Base-by-base conservation (phyloP, 2,797 vertebrate genomes). In the Borostomias antarcticus region DNA sequence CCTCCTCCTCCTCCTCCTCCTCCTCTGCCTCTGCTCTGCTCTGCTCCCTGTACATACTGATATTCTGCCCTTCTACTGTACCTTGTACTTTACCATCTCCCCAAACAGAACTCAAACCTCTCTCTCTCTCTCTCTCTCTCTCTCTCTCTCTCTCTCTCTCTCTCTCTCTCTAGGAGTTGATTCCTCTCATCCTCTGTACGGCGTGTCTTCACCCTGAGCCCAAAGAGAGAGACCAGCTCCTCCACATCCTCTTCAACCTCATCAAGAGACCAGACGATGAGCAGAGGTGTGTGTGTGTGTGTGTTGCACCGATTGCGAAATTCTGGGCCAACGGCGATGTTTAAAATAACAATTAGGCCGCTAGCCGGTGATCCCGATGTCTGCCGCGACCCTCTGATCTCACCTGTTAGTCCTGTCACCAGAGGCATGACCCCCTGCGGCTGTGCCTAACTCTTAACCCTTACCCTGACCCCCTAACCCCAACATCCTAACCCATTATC, bases 211-310 rank as follows among this genome's bases (percentile, higher is more conserved):
- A 99, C 88, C 98, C 98, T 60, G 96, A 99, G 80, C 92, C 96
- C 81, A 98, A 96, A 89, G 98, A 99, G 75, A 92, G 98, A 91
- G 98, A 99, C 85, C 97, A 99, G 85, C 96, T 99, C 60, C 93
- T 99, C 5, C 98, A 99, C 84, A 99, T 99, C 84, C 94, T 99
- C 73, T 99, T 99, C 87, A 99, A 99, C 86, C 90, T 98, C 80
- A 98, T 98, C 85, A 98, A 99, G 88, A 94, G 97, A 77, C 97
- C 97, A 11, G 97, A 99, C 65, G 96, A 98, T 74, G 96, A 98
- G 76, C 98, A 99, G 88, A 98, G 97, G 97, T 98, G 73, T 48
- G 84, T 62, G 11, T 21, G 33, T 54, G 51, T 21, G 33, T 29
- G 35, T 2, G 26, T 37, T n/a, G n/a, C n/a, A n/a, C n/a, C n/a